Conservation (phyloP, 2,888 invertebrate species). For the Nomada ferruginata region DNA sequence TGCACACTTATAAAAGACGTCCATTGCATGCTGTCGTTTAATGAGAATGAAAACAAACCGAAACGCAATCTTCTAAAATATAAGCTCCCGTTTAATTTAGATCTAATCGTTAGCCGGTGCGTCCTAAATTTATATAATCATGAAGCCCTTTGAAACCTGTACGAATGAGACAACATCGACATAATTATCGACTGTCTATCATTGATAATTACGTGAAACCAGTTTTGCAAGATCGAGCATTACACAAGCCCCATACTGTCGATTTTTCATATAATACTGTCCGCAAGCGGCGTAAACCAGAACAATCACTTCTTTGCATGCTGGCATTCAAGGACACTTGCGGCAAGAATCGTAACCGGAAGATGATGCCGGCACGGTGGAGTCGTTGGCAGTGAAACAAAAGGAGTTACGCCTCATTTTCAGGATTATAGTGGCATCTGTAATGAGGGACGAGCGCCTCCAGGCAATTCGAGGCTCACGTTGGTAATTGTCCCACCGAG, state of each 20-base stretch:
- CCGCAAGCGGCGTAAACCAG: constrained; percentile 23
- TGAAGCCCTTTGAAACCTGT: constrained; percentile 5
- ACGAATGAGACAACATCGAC: background rate
- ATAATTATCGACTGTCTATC: constrained; percentile 37
- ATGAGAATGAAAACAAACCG: background rate
- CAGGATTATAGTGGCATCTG: constrained; percentile 50
- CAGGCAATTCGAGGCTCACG: constrained; percentile 53
- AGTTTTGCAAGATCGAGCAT: constrained; percentile 31
- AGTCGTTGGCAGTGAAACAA: constrained; percentile 48
- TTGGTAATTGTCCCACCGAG: constrained; percentile 51
- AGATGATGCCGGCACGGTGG: constrained; percentile 27
- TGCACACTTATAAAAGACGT: background rate
- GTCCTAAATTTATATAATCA: constrained; percentile 9
- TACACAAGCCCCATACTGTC: constrained; percentile 34
- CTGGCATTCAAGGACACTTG: constrained; percentile 39
- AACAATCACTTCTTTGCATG: constrained; percentile 35
- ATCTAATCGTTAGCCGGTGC: background rate
- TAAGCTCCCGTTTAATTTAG: background rate
- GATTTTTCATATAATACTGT: constrained; percentile 23
- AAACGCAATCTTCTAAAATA: background rate
- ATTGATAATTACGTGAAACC: constrained; percentile 37
- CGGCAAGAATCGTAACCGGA: constrained; percentile 45
- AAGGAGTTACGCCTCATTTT: constrained; percentile 54
- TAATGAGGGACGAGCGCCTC: constrained; percentile 54
- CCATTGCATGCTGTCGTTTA: background rate